Evolutionary conservation across 2,797 vertebrate species (phyloP).

Genomic region (Notoglanidium macrostoma): DNA sequence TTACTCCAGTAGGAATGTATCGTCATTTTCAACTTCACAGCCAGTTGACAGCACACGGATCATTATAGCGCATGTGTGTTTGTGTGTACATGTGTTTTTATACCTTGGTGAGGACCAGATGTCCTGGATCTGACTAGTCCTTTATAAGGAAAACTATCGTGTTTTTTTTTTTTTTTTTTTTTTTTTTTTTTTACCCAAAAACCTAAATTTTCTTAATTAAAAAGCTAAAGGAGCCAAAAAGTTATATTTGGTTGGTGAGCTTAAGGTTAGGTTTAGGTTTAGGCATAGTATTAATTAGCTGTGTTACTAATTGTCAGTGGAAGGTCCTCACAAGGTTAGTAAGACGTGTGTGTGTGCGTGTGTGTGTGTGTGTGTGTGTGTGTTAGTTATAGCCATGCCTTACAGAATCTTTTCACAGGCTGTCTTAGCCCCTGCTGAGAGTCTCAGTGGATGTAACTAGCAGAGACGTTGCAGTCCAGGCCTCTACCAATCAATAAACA

Average conservation of each 20-base stretch:
- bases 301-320: too few species aligned
- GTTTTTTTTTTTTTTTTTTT: too few species aligned
- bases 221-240: too few species aligned
- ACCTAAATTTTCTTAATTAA: too few species aligned
- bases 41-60: slow-evolving; percentile 26
- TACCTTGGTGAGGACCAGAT: too few species aligned
- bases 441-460: slow-evolving; percentile 41
- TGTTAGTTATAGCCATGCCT: slow-evolving; percentile 33
- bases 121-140: too few species aligned
- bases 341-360: slow-evolving; percentile 28
- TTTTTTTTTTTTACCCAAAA: too few species aligned
- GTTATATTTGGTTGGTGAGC: too few species aligned
- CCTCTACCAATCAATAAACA: slow-evolving; percentile 53
- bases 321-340: too few species aligned
- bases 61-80: slow-evolving; percentile 35
- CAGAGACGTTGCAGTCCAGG: slow-evolving; percentile 23
- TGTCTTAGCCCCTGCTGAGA: slow-evolving; percentile 34
- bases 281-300: too few species aligned
- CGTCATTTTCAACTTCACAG: slow-evolving; percentile 10
- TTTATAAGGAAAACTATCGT: too few species aligned
- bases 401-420: slow-evolving; percentile 20
- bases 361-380: slow-evolving; percentile 29
- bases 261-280: too few species aligned
- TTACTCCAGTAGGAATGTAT: neutral
- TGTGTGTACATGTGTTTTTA: slow-evolving; percentile 15